Evolutionary conservation across 1,140 invertebrate species (phyloP).

Genomic region (Drosophila suzukii): DNA sequence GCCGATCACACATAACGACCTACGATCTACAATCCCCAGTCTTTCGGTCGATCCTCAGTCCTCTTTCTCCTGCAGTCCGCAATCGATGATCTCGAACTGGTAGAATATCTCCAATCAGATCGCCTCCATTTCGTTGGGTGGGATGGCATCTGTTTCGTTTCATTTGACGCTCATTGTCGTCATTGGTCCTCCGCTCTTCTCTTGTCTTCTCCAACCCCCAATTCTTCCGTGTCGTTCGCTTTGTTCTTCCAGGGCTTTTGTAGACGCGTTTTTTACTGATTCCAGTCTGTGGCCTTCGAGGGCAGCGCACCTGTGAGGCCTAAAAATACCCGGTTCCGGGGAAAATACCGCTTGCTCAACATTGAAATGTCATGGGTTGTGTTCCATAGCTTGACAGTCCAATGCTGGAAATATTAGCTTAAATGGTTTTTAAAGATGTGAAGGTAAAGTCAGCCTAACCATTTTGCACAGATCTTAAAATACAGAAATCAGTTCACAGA

Average conservation of each 20-base stretch:
- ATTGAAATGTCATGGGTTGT: conserved; percentile 44
- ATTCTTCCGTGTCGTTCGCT: conserved; percentile 48
- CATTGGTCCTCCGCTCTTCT: conserved; percentile 33
- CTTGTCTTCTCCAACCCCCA: not conserved
- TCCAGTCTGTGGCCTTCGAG: conserved; percentile 56
- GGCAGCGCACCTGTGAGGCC: conserved; percentile 61
- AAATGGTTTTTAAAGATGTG: not conserved
- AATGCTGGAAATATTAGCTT: conserved; percentile 25
- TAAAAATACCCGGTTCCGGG: conserved; percentile 30
- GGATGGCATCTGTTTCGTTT: conserved; percentile 76
- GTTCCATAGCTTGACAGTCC: conserved; percentile 20
- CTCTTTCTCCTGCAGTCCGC: conserved; percentile 16
- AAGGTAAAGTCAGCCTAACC: conserved; percentile 1
- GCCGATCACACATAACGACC: conserved; percentile 22
- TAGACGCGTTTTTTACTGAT: conserved; percentile 40
- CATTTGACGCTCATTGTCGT: conserved; percentile 74
- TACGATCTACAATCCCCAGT: conserved; percentile 3
- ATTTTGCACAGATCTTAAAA: not conserved
- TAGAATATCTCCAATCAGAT: conserved; percentile 15
- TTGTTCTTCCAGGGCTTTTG: conserved; percentile 49
- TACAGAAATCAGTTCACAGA: not conserved
- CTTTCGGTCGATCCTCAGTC: conserved; percentile 1
- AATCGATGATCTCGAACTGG: conserved; percentile 7
- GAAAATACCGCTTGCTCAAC: conserved; percentile 19
- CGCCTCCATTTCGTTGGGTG: conserved; percentile 7